Percentiles rank a stretch among this genome's conserved stretches.
These are phyloP conservation scores for Megalops atlanticus DNA, from an alignment of 2,113 vertebrate species.

Conservation along the genomic window DNA sequence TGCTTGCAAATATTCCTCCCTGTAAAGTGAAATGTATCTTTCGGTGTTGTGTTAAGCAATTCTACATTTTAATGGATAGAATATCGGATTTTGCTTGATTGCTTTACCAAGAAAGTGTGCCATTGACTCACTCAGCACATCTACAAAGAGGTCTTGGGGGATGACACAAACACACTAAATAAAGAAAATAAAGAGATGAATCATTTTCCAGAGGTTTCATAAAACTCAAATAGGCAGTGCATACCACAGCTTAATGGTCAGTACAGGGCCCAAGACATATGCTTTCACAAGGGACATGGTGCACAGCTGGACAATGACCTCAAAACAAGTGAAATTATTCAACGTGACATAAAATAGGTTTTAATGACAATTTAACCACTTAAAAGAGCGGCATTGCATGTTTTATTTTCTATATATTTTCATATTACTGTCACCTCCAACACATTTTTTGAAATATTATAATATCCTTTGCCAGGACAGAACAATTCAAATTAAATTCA, in stretches of 20 bases:
- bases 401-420: neutral
- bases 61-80: slow-evolving; percentile 60
- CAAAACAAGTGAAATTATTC: neutral
- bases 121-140: slow-evolving; percentile 52
- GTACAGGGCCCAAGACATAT: neutral
- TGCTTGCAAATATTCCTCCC: slow-evolving; percentile 54
- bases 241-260: neutral
- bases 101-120: slow-evolving; percentile 56
- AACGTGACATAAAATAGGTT: slow-evolving; percentile 18
- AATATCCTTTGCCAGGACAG: neutral
- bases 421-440: neutral
- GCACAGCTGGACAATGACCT: neutral
- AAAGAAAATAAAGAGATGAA: slow-evolving; percentile 52
- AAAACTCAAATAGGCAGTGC: slow-evolving; percentile 20
- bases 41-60: slow-evolving; percentile 57
- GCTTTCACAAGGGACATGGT: neutral
- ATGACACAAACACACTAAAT: slow-evolving; percentile 55
- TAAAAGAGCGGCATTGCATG: neutral
- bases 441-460: neutral
- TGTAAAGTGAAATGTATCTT: slow-evolving; percentile 49
- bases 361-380: slow-evolving; percentile 13
- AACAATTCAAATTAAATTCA: neutral
- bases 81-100: slow-evolving; percentile 62
- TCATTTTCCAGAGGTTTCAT: slow-evolving; percentile 40
- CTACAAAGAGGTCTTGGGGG: slow-evolving; percentile 54